Base-by-base conservation (phyloP, 2,888 invertebrate species). In the Syrista parreyssii region DNA sequence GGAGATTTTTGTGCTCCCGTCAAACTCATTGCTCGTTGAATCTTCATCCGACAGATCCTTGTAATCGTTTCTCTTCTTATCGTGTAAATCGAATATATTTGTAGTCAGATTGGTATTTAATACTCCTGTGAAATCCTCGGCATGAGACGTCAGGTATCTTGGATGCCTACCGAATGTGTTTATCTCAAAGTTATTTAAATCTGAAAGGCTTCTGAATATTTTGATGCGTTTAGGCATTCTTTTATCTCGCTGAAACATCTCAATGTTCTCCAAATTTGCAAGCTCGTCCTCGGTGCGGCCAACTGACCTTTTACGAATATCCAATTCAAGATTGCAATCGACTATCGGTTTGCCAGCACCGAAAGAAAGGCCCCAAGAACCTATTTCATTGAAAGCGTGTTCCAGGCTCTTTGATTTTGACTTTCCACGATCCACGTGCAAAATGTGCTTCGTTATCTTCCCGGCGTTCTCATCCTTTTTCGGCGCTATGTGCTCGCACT, bases 41-140 rank as follows among this genome's bases (percentile, higher is more conserved):
- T 80, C 69, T 68, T 75, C 69, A 31, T 79, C 35, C 23, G 72
- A n/a, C 32, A 11, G 40, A 30, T 32, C 69, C 15, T 69, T 69
- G 12, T 6, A 9, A 31, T 6, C 30, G 4, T 15, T 68, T 69
- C 15, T 36, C 30, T 71, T 76, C 6, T 73, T 32, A 12, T 23
- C 32, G 68, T 76, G 77, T 30, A 73, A 76, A 71, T 76, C 23
- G 71, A n/a, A 35, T 69, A 77, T 68, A 35, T 71, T 80, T 73
- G 75, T 34, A 0, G 82, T 75, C 72, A 85, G 80, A 78, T 84
- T 87, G 15, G 87, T 76, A 82, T 90, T 89, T 69, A 89, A 76
- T n/a, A 89, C 89, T 77, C 86, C 88, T 33, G 82, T 84, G 76
- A 89, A 86, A 77, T 87, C 84, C 69, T 85, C 86, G 1, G 85